phyloP scores from a whole-genome alignment of 2,888 invertebrate species.

The Phaonia tiefii region DNA sequence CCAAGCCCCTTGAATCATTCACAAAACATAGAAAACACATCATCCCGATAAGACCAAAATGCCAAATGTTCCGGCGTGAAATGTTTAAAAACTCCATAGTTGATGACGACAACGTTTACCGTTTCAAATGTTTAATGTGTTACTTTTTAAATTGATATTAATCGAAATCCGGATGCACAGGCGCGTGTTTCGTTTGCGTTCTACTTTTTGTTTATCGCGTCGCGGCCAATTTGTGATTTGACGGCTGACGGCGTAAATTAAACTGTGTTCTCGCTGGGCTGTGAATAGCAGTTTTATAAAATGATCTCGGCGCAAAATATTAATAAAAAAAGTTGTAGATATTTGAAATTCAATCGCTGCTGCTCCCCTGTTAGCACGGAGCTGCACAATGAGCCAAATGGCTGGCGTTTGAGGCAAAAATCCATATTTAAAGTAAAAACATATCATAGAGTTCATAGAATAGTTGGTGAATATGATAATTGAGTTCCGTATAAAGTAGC shows the following conservation, averaged over 20 bases:
- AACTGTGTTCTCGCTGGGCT: constrained; percentile 51
- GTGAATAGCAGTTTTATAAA: constrained; percentile 64
- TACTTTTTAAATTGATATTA: too few species aligned
- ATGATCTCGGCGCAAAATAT: constrained; percentile 43
- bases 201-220: constrained; percentile 4
- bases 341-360: constrained; percentile 82
- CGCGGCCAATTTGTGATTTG: background rate
- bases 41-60: constrained; percentile 34
- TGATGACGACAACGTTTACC: too few species aligned
- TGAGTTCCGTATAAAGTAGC: too few species aligned
- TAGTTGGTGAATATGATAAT: too few species aligned
- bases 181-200: constrained; percentile 47
- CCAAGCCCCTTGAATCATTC: constrained; percentile 49
- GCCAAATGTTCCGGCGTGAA: constrained; percentile 41
- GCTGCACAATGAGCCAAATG: background rate
- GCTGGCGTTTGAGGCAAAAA: background rate
- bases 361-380: constrained; percentile 69
- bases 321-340: constrained; percentile 80
- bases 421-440: too few species aligned
- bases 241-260: constrained; percentile 48
- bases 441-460: too few species aligned
- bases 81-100: constrained; percentile 40
- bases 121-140: too few species aligned
- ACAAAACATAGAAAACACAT: constrained; percentile 44
- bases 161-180: too few species aligned